A percentile compares a stretch with the other conserved stretches of the same genome.
These are phyloP conservation scores for Delichon dasypus DNA, from an alignment of 2,797 vertebrate genomes.

Conservation along the genomic window DNA sequence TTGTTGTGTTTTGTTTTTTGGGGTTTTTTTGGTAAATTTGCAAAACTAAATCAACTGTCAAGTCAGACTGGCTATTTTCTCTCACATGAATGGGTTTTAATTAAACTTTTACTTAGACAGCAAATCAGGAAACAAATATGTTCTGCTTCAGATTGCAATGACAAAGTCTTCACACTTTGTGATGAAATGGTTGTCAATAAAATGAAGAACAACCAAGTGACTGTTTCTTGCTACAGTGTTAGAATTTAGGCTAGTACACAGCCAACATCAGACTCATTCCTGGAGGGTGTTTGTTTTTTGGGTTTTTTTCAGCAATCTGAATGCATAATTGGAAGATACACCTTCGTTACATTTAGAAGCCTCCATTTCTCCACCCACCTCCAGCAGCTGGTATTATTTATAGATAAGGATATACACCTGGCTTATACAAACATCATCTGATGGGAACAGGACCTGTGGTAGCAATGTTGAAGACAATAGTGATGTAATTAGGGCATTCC, in stretches of 20 bases:
- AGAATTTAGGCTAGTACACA: neutral
- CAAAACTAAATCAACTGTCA: neutral
- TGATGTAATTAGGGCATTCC: neutral
- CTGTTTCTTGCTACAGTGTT: neutral
- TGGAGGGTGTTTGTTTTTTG: neutral
- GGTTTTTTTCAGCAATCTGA: neutral
- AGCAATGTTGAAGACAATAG: neutral
- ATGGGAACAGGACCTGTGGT: neutral
- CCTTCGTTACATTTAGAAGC: neutral
- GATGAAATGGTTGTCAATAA: neutral
- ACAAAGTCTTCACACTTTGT: neutral
- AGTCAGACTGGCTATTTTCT: neutral
- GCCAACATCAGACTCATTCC: neutral
- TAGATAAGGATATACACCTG: neutral
- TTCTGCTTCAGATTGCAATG: neutral
- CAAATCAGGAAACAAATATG: conserved; percentile 17
- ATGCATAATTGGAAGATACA: neutral
- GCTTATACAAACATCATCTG: neutral
- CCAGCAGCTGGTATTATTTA: neutral
- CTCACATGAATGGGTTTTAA: neutral
- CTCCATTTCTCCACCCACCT: neutral
- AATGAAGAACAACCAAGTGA: neutral
- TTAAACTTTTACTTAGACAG: conserved; percentile 17
- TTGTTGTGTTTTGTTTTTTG: too few species aligned
- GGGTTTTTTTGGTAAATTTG: neutral